Base-by-base conservation (phyloP, 2,797 vertebrate species). In the Pangasius larnaudii region DNA sequence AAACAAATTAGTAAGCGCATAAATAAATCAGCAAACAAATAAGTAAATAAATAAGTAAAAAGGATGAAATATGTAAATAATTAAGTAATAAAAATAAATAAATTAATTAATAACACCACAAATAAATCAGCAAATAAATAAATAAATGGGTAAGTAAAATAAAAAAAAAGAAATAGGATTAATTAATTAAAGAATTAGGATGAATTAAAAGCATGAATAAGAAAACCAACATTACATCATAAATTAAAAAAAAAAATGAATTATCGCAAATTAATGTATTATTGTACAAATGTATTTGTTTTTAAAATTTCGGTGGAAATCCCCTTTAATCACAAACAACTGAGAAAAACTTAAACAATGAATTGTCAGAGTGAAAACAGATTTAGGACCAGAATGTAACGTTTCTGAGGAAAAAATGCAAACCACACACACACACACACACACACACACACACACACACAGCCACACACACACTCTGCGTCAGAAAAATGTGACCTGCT, bases 371-470 rank as follows among this genome's bases (percentile, higher is more conserved):
- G 49, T 79, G 74, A 78, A 78, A 78, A 80, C 74, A 78, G 46
- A 78, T 78, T 53, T 53, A 87, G 78, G 78, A 87, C 39, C n/a
- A 81, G 65, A 87, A 4, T 16, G 30, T 42, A 87, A 86, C 61
- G 19, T 75, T 63, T 69, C 46, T 46, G 42, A 77, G 74, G 27
- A 18, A 51, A 71, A 77, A 51, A 77, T 10, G 2, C 77, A 71
- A 53, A 4, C 61, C 36, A 39, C 80, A 27, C 72, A 46, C n/a
- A 27, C 77, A 30, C 6, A 79, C 42, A n/a, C 42, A 75, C 42
- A 75, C 22, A 72, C 8, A 42, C 9, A 42, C 39, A 74, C 39
- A 74, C 39, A 46, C 19, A 24, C 72, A 75, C 24, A 77, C 24
- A 77, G 24, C n/a, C 27, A 49, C 39, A 84, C 82, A 80, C 74